Conservation (phyloP, 2,888 invertebrate genomes). For the Scrobipalpa atriplicella region DNA sequence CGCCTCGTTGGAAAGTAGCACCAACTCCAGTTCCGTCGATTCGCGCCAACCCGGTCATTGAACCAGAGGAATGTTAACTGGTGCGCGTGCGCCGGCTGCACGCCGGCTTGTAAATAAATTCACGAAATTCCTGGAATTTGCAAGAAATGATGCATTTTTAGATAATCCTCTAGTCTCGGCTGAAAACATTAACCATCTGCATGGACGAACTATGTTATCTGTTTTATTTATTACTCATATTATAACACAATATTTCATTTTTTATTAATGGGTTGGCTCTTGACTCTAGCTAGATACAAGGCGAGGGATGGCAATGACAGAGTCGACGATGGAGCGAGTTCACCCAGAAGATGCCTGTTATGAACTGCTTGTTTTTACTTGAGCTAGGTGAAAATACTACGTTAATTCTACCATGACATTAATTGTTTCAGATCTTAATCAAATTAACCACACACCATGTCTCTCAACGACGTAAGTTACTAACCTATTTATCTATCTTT, state of each 20-base stretch:
- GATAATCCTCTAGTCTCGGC: neutral
- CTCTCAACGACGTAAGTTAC: slow-evolving; percentile 73
- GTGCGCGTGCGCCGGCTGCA: slow-evolving; percentile 30
- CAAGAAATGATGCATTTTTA: slow-evolving; percentile 6
- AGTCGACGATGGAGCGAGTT: too few relatives aligned
- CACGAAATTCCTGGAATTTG: slow-evolving; percentile 27
- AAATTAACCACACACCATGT: slow-evolving; percentile 61
- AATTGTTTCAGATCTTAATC: slow-evolving; percentile 68
- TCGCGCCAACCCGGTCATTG: slow-evolving; percentile 45
- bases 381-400: neutral
- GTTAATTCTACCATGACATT: neutral
- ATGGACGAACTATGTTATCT: too few relatives aligned
- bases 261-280: too few relatives aligned
- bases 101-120: slow-evolving; percentile 11
- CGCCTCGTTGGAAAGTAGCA: slow-evolving; percentile 44
- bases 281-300: too few relatives aligned
- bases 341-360: too few relatives aligned
- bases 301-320: too few relatives aligned
- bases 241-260: too few relatives aligned
- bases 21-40: slow-evolving; percentile 40
- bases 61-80: slow-evolving; percentile 44
- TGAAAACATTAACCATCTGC: neutral
- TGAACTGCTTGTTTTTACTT: too few relatives aligned
- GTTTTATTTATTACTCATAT: too few relatives aligned
- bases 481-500: neutral